A percentile compares a stretch with the other conserved stretches of the same genome.
These are phyloP conservation scores for Pipa parva DNA, from an alignment of 2,113 vertebrate species.

Conservation along the genomic window DNA sequence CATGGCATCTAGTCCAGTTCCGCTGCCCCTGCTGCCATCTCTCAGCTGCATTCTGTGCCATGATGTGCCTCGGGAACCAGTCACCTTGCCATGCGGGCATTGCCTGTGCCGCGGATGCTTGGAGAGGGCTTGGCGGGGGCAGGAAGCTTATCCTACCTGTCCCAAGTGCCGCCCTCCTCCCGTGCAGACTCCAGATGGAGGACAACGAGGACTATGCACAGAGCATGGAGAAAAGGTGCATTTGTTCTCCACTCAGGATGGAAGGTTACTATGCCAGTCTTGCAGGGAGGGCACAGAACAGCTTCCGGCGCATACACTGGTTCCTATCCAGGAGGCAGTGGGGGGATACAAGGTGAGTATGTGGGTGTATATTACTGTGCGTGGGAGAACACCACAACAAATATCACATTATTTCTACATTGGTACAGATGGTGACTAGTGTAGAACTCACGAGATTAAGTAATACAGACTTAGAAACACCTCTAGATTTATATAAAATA, in stretches of 20 bases:
- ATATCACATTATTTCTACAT: too few relatives aligned
- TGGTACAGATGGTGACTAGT: too few relatives aligned
- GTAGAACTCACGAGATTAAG: too few relatives aligned
- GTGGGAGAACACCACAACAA: too few relatives aligned
- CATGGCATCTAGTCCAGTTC: conserved; percentile 18
- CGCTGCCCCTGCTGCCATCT: conserved; percentile 21
- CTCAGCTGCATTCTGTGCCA: conserved; percentile 33
- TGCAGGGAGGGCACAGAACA: conserved; percentile 2
- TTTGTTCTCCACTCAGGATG: conserved; percentile 20
- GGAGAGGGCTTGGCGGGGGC: conserved; percentile 35
- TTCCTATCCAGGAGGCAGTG: conserved; percentile 30
- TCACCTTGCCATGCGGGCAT: conserved; percentile 30
- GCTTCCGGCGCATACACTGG: background rate
- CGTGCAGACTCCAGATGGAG: conserved; percentile 4
- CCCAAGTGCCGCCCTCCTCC: conserved; percentile 22
- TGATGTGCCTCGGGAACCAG: conserved; percentile 30
- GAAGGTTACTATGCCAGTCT: conserved; percentile 6
- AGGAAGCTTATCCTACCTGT: conserved; percentile 30
- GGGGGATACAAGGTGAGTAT: conserved; percentile 30
- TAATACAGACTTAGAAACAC: too few relatives aligned
- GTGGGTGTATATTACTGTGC: background rate
- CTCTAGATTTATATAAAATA: too few relatives aligned
- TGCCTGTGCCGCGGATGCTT: conserved; percentile 32
- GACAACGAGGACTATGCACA: conserved; percentile 10
- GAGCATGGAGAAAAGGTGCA: conserved; percentile 32